A percentile compares a stretch with the other conserved stretches of the same genome.
Evolutionary conservation across 2,888 invertebrate species (phyloP).

Genomic region (Xiphydria camelus): DNA sequence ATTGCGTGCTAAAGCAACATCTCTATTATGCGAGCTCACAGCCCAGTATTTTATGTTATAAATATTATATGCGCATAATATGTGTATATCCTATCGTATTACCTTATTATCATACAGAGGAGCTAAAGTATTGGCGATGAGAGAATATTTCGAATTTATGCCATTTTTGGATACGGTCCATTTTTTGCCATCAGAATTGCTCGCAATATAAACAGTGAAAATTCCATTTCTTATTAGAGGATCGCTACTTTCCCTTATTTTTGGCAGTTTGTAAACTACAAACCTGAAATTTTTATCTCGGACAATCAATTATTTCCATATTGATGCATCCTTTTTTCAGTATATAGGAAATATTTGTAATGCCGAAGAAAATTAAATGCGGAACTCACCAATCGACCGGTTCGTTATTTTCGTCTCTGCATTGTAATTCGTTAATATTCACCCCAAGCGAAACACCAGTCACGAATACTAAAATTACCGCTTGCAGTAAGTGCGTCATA

Average conservation of each 20-base stretch:
- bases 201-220: conserved; percentile 74
- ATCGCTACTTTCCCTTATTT: conserved; percentile 61
- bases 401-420: conserved; percentile 67
- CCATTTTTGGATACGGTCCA: conserved; percentile 72
- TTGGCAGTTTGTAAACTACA: conserved; percentile 80
- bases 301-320: too few species aligned
- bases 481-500: too few species aligned
- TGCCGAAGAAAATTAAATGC: conserved; percentile 7
- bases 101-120: conserved; percentile 62
- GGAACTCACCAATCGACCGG: conserved; percentile 71
- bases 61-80: not conserved
- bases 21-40: too few species aligned
- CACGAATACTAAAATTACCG: too few species aligned
- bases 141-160: conserved; percentile 67
- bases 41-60: not conserved
- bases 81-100: not conserved
- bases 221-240: conserved; percentile 65
- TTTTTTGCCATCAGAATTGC: conserved; percentile 60
- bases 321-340: conserved; percentile 17
- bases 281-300: conserved; percentile 68
- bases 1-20: too few species aligned
- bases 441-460: too few species aligned
- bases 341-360: conserved; percentile 2
- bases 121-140: conserved; percentile 68
- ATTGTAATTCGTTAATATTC: conserved; percentile 43